Conservation (phyloP, 2,888 invertebrate species). For the Trypoxylon attenuatum region DNA sequence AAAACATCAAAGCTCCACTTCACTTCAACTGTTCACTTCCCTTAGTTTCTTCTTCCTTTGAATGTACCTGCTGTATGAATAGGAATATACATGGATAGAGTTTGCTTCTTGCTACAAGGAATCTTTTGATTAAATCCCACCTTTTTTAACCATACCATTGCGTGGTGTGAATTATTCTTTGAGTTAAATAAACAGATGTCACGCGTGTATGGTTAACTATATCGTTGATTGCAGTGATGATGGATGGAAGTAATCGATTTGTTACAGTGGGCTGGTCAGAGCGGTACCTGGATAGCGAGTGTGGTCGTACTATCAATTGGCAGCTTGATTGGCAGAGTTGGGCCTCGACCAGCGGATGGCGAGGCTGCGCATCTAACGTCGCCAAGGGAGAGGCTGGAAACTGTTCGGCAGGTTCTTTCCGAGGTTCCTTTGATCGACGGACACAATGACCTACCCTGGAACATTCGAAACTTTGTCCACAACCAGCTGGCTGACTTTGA, state of each 20-base stretch:
- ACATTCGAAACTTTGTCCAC: conserved; percentile 90
- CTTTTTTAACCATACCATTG: too few relatives aligned
- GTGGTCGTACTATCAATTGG: conserved; percentile 66
- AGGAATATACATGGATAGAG: too few relatives aligned
- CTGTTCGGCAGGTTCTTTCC: conserved; percentile 79
- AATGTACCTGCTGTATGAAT: too few relatives aligned
- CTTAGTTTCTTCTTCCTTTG: conserved; percentile 4
- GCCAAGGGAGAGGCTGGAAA: conserved; percentile 78
- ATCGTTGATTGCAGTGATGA: too few relatives aligned
- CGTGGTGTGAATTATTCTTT: too few relatives aligned
- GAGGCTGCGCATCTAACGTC: conserved; percentile 75
- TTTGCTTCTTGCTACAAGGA: too few relatives aligned
- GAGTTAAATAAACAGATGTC: too few relatives aligned
- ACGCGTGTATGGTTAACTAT: too few relatives aligned
- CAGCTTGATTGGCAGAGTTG: conserved; percentile 66
- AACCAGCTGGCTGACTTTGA: conserved; percentile 83
- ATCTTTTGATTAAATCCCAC: too few relatives aligned
- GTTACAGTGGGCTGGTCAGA: conserved; percentile 63
- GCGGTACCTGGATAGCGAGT: conserved; percentile 63
- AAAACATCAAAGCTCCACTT: conserved; percentile 36
- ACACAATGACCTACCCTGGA: conserved; percentile 91
- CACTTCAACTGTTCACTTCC: conserved; percentile 18
- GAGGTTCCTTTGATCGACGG: conserved; percentile 83
- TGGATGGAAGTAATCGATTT: too few relatives aligned
- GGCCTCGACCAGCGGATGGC: conserved; percentile 64